Evolutionary conservation across 2,797 vertebrate species (phyloP).

Genomic region (Pangasius sanitwongsei): DNA sequence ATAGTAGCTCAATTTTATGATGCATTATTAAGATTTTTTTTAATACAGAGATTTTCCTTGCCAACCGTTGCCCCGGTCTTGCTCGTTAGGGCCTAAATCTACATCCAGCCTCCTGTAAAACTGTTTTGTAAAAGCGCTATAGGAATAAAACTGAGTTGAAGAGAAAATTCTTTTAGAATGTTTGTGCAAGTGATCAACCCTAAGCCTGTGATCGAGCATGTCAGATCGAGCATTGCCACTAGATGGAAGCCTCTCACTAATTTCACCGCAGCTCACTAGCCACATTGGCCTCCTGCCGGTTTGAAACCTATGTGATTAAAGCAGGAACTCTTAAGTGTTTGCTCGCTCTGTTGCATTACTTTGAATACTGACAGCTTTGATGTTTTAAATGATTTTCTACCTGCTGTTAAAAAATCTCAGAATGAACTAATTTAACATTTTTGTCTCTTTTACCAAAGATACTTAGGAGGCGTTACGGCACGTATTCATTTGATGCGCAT

Average conservation of each 20-base stretch:
- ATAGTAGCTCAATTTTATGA: not conserved
- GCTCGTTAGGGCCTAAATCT: not conserved
- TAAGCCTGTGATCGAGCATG: not conserved
- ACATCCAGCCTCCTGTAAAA: not conserved
- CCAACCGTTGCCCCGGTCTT: not conserved
- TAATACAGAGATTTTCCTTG: not conserved
- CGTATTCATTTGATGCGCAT: not conserved
- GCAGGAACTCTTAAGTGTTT: not conserved
- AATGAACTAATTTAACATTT: not conserved
- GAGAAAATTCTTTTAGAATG: not conserved
- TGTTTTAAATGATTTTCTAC: not conserved
- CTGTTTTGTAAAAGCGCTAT: not conserved
- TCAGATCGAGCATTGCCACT: not conserved
- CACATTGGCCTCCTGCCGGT: not conserved
- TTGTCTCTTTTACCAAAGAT: not conserved
- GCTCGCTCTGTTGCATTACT: not conserved
- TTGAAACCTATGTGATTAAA: not conserved
- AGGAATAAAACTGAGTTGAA: not conserved
- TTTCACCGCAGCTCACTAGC: not conserved
- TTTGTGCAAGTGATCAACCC: not conserved
- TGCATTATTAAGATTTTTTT: not conserved
- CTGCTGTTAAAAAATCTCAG: not conserved
- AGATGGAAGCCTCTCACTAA: conserved; percentile 38
- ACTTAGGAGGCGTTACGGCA: not conserved
- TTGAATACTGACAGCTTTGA: not conserved